Percentiles rank a stretch among this genome's conserved stretches.
Conservation (phyloP, 2,113 vertebrate genomes). For the Xenopus laevis region DNA sequence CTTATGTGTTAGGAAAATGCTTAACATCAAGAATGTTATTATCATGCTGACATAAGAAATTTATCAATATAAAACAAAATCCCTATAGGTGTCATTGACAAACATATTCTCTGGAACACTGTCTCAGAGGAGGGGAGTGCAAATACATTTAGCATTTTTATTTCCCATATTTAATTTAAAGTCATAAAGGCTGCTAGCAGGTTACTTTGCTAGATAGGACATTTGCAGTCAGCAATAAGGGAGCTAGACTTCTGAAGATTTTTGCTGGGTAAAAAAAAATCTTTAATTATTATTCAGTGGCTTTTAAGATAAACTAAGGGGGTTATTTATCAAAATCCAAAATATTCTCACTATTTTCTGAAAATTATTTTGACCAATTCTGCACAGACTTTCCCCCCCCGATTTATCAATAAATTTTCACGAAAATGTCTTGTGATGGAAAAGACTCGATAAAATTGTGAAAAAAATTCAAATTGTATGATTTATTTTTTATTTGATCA, state of each 20-base stretch:
- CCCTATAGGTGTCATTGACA: constrained; percentile 37
- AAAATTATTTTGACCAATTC: too few relatives aligned
- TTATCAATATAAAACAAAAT: constrained; percentile 39
- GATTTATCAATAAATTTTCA: too few relatives aligned
- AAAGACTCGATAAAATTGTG: too few relatives aligned
- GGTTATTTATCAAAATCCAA: too few relatives aligned
- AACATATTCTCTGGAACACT: constrained; percentile 33
- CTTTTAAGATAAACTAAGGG: too few relatives aligned
- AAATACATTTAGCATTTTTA: constrained; percentile 44
- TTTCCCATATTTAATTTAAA: constrained; percentile 38
- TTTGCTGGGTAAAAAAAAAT: too few relatives aligned
- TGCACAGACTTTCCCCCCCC: too few relatives aligned
- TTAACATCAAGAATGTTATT: constrained; percentile 35
- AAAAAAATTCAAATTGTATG: too few relatives aligned
- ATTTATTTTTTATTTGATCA: too few relatives aligned
- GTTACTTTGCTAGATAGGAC: constrained; percentile 19
- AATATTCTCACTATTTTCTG: too few relatives aligned
- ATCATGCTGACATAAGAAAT: constrained; percentile 44
- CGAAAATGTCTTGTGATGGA: too few relatives aligned
- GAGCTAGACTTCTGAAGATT: constrained; percentile 6
- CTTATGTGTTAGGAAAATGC: constrained; percentile 36
- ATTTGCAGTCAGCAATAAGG: constrained; percentile 25
- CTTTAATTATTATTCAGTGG: too few relatives aligned
- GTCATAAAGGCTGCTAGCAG: constrained; percentile 29
- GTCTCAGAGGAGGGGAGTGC: constrained; percentile 27